Base-by-base conservation (phyloP, 1,140 invertebrate species). In the Diploscapter pachys region DNA sequence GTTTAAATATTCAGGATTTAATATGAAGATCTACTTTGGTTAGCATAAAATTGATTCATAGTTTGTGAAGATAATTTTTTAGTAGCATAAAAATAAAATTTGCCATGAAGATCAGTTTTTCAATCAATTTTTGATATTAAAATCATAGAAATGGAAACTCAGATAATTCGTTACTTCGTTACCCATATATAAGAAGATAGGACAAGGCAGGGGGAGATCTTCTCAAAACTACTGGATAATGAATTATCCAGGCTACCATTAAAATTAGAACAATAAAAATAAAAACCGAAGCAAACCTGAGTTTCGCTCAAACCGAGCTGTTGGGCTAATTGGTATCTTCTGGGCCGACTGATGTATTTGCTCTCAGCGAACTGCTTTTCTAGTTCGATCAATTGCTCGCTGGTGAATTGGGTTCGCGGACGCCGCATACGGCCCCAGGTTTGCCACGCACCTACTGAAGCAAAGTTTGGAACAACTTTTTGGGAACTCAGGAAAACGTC, bases 331-430 rank as follows among this genome's bases (percentile, higher is more conserved):
- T 99, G 96, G 85, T 98, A 99, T 83, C 96, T 89, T 88, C 98
- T 98, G 2, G 96, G 96, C 81, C 96, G 89, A 52, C 95, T 98
- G 31, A 99, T 90, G 88, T 99, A 99, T 88, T 98, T 99, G 89
- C 98, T 98, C 89, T 97, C 93, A 67, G 93, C 90, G 88, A 99
- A 99, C 88, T 99, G 95, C 87, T 96, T 93, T 87, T 99, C 96
- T 81, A 99, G 88, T 88, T 99, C 96, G 73, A 98, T 89, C 48
- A 99, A 90, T 86, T 99, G 96, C 86, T 99, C 95, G 9, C 93
- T 95, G 0, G 96, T 98, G 88, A 99, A 99, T 3, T 96, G 96
- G 2, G 96, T 99, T 63, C 96, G 89, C 0, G 96, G 96, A 78
- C 96, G 89, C 67, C 96, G 89, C 4, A 95, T 96, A 89, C 98